Percentiles rank a stretch among this genome's conserved stretches.
Conservation (phyloP, 2,888 invertebrate species). For the Aphrophora alni region DNA sequence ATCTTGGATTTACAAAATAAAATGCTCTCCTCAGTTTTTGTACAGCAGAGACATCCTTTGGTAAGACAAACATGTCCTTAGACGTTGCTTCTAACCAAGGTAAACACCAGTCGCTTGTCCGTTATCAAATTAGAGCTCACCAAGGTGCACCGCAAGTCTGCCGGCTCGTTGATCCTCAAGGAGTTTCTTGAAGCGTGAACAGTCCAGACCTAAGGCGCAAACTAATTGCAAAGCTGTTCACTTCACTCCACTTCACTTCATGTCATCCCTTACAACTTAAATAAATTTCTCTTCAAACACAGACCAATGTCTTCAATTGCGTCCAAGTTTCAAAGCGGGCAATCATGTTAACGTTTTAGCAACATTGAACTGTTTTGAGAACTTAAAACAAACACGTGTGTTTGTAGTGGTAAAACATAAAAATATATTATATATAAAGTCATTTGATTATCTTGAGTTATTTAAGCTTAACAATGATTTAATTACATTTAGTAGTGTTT, state of each 20-base stretch:
- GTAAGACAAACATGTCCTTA: neutral
- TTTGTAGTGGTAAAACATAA: too few species aligned
- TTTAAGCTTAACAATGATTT: too few species aligned
- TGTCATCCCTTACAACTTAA: neutral
- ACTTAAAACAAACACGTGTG: too few species aligned
- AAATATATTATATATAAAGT: too few species aligned
- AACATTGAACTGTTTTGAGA: too few species aligned
- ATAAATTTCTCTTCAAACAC: neutral
- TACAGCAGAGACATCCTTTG: too few species aligned
- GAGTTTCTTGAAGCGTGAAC: neutral
- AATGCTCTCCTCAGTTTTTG: neutral
- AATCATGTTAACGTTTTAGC: neutral
- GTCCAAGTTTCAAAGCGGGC: neutral
- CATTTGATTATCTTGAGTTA: too few species aligned
- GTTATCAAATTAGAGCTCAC: neutral
- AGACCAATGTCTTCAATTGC: neutral
- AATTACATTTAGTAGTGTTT: too few species aligned
- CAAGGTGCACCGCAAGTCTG: neutral
- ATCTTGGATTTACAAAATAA: neutral
- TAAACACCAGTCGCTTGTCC: neutral
- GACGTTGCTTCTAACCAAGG: neutral
- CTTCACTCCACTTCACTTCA: neutral
- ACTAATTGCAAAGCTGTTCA: neutral
- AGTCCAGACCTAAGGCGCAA: neutral
- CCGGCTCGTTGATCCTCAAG: neutral